Evolutionary conservation across 2,888 invertebrate species (phyloP).

Genomic region (Galerucella nymphaeae): DNA sequence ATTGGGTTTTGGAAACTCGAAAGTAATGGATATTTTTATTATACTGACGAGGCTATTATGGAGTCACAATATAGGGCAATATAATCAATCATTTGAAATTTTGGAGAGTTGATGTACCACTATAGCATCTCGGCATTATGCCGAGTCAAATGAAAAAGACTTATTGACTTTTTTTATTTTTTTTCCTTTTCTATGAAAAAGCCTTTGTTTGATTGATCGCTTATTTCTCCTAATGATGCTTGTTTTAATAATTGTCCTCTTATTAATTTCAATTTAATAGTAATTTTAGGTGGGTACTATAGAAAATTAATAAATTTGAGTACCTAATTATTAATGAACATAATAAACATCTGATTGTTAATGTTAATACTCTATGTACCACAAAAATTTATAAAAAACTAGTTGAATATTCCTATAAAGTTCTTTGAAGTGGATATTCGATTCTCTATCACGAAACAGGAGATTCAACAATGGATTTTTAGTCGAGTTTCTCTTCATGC

Average conservation of each 20-base stretch:
- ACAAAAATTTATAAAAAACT: too few species aligned
- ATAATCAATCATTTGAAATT: constrained; percentile 56
- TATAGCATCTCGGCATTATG: constrained; percentile 26
- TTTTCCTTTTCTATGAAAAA: neutral
- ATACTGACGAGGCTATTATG: constrained; percentile 60
- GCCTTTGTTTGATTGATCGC: constrained; percentile 22
- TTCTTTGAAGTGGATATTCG: too few species aligned
- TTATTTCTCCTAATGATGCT: neutral
- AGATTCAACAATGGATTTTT: neutral
- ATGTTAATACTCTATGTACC: too few species aligned
- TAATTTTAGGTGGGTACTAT: too few species aligned
- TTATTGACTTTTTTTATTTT: constrained; percentile 30
- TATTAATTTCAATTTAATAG: too few species aligned
- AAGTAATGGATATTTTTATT: constrained; percentile 62
- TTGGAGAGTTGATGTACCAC: constrained; percentile 45
- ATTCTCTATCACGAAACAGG: neutral
- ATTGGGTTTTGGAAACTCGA: constrained; percentile 57
- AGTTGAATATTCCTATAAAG: too few species aligned
- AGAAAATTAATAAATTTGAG: too few species aligned
- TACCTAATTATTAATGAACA: too few species aligned
- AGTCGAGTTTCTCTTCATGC: neutral
- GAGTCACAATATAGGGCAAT: constrained; percentile 56
- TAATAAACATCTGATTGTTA: too few species aligned
- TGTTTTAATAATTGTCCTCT: neutral
- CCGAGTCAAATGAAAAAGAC: constrained; percentile 33